Evolutionary conservation across 2,888 invertebrate species (phyloP).

Genomic region (Branchellion lobata): DNA sequence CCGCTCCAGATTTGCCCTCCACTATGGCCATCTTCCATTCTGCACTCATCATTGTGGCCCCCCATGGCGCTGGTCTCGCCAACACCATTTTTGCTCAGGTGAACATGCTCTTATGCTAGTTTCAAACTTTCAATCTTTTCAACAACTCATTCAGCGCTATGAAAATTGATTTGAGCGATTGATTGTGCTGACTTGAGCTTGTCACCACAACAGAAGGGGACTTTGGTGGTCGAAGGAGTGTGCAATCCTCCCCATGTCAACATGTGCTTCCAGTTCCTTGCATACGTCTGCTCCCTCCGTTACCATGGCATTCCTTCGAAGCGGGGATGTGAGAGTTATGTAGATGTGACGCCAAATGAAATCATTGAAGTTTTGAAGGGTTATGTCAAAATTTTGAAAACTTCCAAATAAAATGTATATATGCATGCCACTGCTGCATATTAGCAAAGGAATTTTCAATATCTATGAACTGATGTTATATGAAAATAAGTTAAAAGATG

Average conservation of each 20-base stretch:
- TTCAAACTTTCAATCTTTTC: neutral
- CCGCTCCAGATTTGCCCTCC: constrained; percentile 45
- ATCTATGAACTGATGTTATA: too few species aligned
- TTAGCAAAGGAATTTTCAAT: too few species aligned
- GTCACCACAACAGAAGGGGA: constrained; percentile 43
- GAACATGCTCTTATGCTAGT: neutral
- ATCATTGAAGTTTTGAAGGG: constrained; percentile 35
- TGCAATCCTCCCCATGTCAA: constrained; percentile 53
- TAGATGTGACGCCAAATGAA: constrained; percentile 46
- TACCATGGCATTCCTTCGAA: constrained; percentile 51
- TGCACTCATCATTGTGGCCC: constrained; percentile 50
- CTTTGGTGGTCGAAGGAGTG: constrained; percentile 51
- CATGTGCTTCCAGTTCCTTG: constrained; percentile 51
- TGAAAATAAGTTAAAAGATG: too few species aligned
- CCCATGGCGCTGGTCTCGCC: constrained; percentile 52
- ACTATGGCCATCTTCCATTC: constrained; percentile 49
- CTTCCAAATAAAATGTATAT: too few species aligned
- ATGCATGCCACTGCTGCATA: too few species aligned
- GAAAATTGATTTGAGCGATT: too few species aligned
- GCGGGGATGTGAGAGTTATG: constrained; percentile 48
- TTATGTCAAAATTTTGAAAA: neutral
- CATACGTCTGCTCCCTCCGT: constrained; percentile 50
- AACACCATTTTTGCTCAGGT: constrained; percentile 49
- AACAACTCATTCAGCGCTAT: too few species aligned
- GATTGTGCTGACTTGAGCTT: too few species aligned